These are phyloP conservation scores for Sinonovacula constricta DNA, from an alignment of 1,140 invertebrate species.

Conservation along the genomic window DNA sequence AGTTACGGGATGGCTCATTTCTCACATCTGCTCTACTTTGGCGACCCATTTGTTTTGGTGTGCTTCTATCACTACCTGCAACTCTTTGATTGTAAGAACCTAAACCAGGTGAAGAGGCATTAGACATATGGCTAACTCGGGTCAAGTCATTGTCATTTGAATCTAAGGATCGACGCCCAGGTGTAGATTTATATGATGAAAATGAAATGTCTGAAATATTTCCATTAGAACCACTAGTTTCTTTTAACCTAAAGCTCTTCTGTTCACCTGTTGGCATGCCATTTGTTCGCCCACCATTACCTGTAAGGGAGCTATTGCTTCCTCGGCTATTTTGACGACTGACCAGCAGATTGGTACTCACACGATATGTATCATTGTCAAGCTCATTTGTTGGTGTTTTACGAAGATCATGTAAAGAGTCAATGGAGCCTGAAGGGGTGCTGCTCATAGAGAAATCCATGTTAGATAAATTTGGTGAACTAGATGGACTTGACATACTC, in stretches of 20 bases:
- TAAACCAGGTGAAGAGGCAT: constrained; percentile 16
- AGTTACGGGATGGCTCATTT: constrained; percentile 43
- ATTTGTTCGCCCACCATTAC: too few relatives aligned
- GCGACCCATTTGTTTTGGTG: constrained; percentile 8
- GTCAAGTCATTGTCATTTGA: constrained; percentile 32
- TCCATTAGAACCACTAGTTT: not conserved
- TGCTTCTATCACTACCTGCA: too few relatives aligned
- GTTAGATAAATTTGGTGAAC: constrained; percentile 62
- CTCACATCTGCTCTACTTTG: constrained; percentile 37
- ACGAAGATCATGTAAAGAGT: constrained; percentile 54
- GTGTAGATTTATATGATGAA: constrained; percentile 19
- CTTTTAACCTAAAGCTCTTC: too few relatives aligned
- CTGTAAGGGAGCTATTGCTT: too few relatives aligned
- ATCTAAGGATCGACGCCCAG: constrained; percentile 28
- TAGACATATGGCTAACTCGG: constrained; percentile 23
- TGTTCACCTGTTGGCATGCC: too few relatives aligned
- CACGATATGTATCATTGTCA: constrained; percentile 45
- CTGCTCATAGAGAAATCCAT: constrained; percentile 56
- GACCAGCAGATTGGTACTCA: constrained; percentile 34
- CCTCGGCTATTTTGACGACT: too few relatives aligned
- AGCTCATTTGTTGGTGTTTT: constrained; percentile 44
- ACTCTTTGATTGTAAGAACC: too few relatives aligned
- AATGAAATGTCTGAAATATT: constrained; percentile 1
- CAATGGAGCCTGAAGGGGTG: constrained; percentile 60
- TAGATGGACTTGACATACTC: constrained; percentile 65